phyloP scores from a whole-genome alignment of 2,113 vertebrate genomes.

The Ranitomeya imitator region DNA sequence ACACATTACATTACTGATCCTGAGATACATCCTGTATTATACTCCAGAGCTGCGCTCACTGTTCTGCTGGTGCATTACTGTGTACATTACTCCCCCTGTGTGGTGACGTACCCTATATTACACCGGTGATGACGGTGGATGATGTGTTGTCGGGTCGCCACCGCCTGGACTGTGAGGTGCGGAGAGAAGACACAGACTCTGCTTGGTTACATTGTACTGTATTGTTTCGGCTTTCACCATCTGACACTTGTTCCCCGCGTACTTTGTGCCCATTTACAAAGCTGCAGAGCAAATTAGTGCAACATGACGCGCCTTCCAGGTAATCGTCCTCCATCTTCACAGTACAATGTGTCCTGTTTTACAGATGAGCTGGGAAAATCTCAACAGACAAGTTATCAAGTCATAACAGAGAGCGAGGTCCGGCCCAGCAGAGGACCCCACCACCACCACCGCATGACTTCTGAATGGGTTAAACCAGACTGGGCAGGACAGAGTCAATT shows the following conservation, averaged over 20 bases:
- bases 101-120: too few relatives aligned
- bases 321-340: not conserved
- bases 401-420: not conserved
- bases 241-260: slow-evolving; percentile 10
- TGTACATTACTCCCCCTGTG: too few relatives aligned
- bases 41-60: too few relatives aligned
- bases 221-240: slow-evolving; percentile 46
- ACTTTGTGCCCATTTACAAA: not conserved
- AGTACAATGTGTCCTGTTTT: slow-evolving; percentile 34
- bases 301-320: not conserved
- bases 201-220: slow-evolving; percentile 47
- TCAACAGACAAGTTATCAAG: slow-evolving; percentile 38
- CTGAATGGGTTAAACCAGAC: not conserved
- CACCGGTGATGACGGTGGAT: too few relatives aligned
- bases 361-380: slow-evolving; percentile 26
- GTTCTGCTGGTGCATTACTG: too few relatives aligned
- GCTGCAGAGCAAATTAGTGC: slow-evolving; percentile 43
- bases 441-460: not conserved
- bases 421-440: not conserved
- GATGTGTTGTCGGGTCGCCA: too few relatives aligned
- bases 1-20: too few relatives aligned
- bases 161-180: not conserved
- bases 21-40: too few relatives aligned
- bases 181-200: slow-evolving; percentile 6
- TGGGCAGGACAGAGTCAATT: not conserved